These are phyloP conservation scores for Ariolimax columbianus DNA, from an alignment of 2,888 invertebrate genomes.

Conservation along the genomic window DNA sequence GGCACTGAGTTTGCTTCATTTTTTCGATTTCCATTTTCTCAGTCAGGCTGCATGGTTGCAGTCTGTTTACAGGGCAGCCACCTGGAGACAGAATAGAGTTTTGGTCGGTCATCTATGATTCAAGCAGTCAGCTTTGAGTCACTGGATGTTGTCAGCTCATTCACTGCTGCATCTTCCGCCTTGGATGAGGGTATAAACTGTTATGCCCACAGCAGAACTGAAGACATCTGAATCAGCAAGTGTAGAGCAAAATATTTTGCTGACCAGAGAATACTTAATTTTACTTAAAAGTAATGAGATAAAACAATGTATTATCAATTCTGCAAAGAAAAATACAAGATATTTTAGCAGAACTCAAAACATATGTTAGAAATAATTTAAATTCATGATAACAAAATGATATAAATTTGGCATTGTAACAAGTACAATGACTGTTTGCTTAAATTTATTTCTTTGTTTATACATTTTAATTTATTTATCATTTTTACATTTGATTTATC, in stretches of 20 bases:
- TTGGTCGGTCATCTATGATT: too few species aligned
- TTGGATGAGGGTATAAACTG: neutral
- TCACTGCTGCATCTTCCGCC: too few species aligned
- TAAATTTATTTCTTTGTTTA: neutral
- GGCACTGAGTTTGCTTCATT: too few species aligned
- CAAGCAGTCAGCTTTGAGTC: too few species aligned
- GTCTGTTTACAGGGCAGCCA: too few species aligned
- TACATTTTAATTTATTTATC: neutral
- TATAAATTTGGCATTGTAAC: neutral
- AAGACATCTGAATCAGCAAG: neutral
- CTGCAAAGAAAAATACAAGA: too few species aligned
- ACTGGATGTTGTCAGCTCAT: too few species aligned
- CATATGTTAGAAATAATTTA: neutral
- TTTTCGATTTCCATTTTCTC: too few species aligned
- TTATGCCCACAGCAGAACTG: neutral
- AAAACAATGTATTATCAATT: too few species aligned
- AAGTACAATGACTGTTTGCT: neutral
- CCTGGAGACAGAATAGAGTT: too few species aligned
- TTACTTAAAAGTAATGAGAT: too few species aligned
- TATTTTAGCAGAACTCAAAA: neutral
- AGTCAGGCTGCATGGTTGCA: too few species aligned
- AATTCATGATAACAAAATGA: neutral
- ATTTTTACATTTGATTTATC: neutral
- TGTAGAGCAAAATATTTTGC: neutral
- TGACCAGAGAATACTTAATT: neutral